phyloP scores from a whole-genome alignment of 2,888 invertebrate species.

The Pseudococcus viburni region DNA sequence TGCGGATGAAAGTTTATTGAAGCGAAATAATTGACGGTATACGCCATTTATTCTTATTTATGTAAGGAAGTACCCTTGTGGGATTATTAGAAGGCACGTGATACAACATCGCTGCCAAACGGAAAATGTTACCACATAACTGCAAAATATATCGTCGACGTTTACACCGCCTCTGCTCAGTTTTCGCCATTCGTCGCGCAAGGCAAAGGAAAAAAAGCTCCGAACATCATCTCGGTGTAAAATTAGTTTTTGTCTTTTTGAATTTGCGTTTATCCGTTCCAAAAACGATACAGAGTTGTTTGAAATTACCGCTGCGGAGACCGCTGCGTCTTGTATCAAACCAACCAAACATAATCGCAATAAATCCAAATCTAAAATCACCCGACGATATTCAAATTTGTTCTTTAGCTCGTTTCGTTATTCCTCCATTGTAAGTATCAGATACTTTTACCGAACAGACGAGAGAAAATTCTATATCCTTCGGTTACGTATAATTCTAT shows the following conservation, averaged over 20 bases:
- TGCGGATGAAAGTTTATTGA: constrained; percentile 65
- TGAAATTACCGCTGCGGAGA: neutral
- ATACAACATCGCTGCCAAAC: constrained; percentile 66
- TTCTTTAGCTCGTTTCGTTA: neutral
- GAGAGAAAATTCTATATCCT: neutral
- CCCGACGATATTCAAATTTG: constrained; percentile 36
- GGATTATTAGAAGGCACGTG: constrained; percentile 66
- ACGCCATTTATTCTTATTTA: constrained; percentile 67
- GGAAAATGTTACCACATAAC: constrained; percentile 66
- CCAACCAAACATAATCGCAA: constrained; percentile 41
- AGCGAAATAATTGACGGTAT: constrained; percentile 66
- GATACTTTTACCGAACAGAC: neutral
- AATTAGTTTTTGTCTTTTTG: constrained; percentile 41
- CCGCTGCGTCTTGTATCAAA: neutral
- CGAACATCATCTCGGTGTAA: neutral
- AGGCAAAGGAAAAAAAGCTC: neutral
- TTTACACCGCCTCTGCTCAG: neutral
- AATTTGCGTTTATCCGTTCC: constrained; percentile 35
- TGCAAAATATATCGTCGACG: constrained; percentile 59
- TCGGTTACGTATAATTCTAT: neutral
- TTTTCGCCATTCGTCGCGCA: neutral
- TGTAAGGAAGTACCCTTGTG: constrained; percentile 66
- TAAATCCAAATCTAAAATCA: constrained; percentile 41
- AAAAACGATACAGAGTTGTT: constrained; percentile 18
- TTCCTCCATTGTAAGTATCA: neutral